Percentiles rank a stretch among this genome's conserved stretches.
These are phyloP conservation scores for Agrilus mali DNA, from an alignment of 2,888 invertebrate genomes.

Conservation along the genomic window DNA sequence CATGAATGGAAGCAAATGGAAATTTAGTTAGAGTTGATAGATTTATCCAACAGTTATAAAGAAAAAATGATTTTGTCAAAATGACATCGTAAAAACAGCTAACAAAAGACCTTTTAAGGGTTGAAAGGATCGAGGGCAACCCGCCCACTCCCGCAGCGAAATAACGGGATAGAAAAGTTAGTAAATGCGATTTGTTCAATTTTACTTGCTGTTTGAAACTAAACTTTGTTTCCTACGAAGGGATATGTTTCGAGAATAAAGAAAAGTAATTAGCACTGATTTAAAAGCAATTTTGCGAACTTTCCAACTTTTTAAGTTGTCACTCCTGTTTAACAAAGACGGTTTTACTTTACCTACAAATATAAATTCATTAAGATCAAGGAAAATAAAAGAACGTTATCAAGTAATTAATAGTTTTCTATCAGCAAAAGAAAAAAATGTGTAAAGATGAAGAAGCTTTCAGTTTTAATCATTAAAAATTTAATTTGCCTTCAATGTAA, in stretches of 20 bases:
- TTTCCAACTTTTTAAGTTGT: no score
- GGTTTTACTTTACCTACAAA: no score
- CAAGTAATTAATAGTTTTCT: no score
- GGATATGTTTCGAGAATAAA: conserved; percentile 17
- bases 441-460: no score
- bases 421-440: no score
- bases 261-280: conserved; percentile 5
- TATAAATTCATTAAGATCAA: no score
- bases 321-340: no score
- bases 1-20: no score
- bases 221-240: conserved; percentile 18
- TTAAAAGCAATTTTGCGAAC: not conserved
- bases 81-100: conserved; percentile 31
- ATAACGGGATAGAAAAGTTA: conserved; percentile 27
- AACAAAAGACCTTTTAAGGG: conserved; percentile 19
- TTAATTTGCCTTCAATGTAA: no score
- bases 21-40: conserved; percentile 9
- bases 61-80: conserved; percentile 33
- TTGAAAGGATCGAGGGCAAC: conserved; percentile 5
- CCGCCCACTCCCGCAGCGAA: conserved; percentile 16
- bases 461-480: no score
- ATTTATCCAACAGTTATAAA: conserved; percentile 32
- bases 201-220: conserved; percentile 26
- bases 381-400: no score
- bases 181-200: conserved; percentile 30